Evolutionary conservation across 2,113 vertebrate species (phyloP), one percentile per base, ranked within the genome.

Genomic region (Bufo gargarizans): DNA sequence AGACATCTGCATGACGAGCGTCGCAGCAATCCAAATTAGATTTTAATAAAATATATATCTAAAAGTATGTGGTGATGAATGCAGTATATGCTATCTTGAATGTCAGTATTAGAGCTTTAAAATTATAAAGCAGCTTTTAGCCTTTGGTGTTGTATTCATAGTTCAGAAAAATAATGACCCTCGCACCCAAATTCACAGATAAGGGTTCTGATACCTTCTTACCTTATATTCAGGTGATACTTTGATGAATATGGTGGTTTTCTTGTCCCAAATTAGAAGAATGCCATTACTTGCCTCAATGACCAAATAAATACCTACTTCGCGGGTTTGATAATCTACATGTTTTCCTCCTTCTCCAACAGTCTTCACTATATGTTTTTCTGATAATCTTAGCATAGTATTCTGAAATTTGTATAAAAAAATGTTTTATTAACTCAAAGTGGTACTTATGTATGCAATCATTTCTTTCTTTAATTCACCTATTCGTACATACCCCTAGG

Each of bases 251-350:
- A 99, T 71, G 19, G 96, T 95, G 50, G 97, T 99, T 94, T 93
- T 97, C 84, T 94, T 96, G 94, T 99, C 98, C 98, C 98, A 99
- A 89, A 98, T 94, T 53, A 99, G 91, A 1, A 95, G 91, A 89
- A 99, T 19, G 3, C 97, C 98, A 0, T 94, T 93, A 76, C 91
- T 93, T 86, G 96, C 91, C 82, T 99, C 97, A 69, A 99, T 91
- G 49, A 97, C 94, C 6, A 97, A 91, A 91, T 97, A 99, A 92
- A 96, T 92, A 9, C 98, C 98, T 4, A 96, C 92, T 2, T 90
- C 93, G 55, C 93, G 93, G 19, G 95, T 95, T 89, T 17, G 95
- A 81, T 95, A 97, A 1, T 58, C 7, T 59, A 97, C 92, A 0
- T 74, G 0, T 20, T 89, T 69, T 14, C 94, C 95, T 10, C 14